Percentiles rank a stretch among this genome's conserved stretches.
Conservation (phyloP, 2,888 invertebrate genomes). For the Drosophila borborema region DNA sequence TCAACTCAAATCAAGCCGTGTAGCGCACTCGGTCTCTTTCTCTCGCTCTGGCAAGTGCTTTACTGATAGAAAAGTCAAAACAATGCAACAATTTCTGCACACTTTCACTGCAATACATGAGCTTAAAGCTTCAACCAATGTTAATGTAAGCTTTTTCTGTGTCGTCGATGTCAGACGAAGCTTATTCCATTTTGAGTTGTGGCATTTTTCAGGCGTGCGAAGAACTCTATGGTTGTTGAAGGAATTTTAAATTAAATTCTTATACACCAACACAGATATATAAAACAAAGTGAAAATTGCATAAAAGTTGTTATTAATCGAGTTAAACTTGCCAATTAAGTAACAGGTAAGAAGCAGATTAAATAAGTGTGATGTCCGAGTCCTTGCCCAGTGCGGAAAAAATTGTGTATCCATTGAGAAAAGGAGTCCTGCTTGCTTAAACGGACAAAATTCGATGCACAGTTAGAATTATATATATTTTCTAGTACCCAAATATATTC, state of each 20-base stretch:
- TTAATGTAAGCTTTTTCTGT: constrained; percentile 41
- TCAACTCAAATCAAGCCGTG: constrained; percentile 7
- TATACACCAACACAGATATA: not conserved
- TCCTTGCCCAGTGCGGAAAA: constrained; percentile 51
- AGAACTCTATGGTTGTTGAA: constrained; percentile 39
- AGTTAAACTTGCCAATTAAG: not conserved
- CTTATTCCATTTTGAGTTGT: constrained; percentile 65
- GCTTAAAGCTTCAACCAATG: constrained; percentile 44
- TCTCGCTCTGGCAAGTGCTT: constrained; percentile 8
- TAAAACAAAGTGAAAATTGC: constrained; percentile 11
- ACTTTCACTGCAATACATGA: constrained; percentile 65
- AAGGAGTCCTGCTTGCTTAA: constrained; percentile 12
- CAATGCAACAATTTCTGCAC: constrained; percentile 73
- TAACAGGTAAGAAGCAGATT: constrained; percentile 25
- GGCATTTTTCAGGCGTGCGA: constrained; percentile 71
- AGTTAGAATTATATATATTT: not conserved
- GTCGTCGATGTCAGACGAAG: constrained; percentile 46
- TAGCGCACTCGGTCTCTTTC: constrained; percentile 18
- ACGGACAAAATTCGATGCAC: not conserved
- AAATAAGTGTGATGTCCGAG: constrained; percentile 14
- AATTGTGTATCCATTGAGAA: constrained; percentile 70
- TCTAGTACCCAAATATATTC: too few relatives aligned
- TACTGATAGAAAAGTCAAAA: constrained; percentile 55
- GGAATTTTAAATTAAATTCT: constrained; percentile 27
- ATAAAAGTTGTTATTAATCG: constrained; percentile 8